Base-by-base conservation (phyloP, 2,113 vertebrate genomes). In the Helogale parvula region DNA sequence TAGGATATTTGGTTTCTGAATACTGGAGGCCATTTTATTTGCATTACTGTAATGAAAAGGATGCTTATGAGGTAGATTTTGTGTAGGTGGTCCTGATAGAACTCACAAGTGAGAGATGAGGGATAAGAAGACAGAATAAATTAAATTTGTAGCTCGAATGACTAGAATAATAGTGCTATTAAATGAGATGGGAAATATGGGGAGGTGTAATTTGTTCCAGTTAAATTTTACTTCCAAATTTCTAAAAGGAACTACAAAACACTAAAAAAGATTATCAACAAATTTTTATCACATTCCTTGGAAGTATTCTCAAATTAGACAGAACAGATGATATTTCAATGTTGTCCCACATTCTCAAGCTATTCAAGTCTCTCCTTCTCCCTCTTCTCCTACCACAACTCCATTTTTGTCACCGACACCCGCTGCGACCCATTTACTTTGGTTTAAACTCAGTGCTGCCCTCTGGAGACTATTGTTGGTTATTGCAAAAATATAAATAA, bases 391-490 rank as follows among this genome's bases (percentile, higher is more conserved):
- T 14, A 52, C 5, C 29, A n/a, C 33, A 87, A 45, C 38, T 65
- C 50, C 47, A 25, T 85, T 87, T 29, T 84, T 79, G 45, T 88
- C 57, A 82, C 7, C 50, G 68, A 90, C 33, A 90, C 54, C 7
- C 29, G 74, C 4, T 80, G 16, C 21, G 45, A 15, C 50, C 60
- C 10, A 52, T 81, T 95, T 96, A 88, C 91, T 92, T 93, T 82
- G 7, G 3, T 69, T 84, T 94, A 92, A 96, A 79, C 33, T 23
- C 94, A 8, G 77, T 93, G 52, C 38, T 77, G 72, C 33, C 71
- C 54, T 93, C 45, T 94, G 47, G 38, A 95, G 83, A 94, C 72
- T 81, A 94, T 74, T 95, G 16, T n/a, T 97, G 66, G 25, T 86
- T 68, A 94, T 72, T 81, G 63, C 21, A 92, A 90, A 97, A 17